Percentiles rank a stretch among this genome's conserved stretches.
These are phyloP conservation scores for Cossypha polioptera DNA, from an alignment of 2,797 vertebrate genomes.

Conservation along the genomic window DNA sequence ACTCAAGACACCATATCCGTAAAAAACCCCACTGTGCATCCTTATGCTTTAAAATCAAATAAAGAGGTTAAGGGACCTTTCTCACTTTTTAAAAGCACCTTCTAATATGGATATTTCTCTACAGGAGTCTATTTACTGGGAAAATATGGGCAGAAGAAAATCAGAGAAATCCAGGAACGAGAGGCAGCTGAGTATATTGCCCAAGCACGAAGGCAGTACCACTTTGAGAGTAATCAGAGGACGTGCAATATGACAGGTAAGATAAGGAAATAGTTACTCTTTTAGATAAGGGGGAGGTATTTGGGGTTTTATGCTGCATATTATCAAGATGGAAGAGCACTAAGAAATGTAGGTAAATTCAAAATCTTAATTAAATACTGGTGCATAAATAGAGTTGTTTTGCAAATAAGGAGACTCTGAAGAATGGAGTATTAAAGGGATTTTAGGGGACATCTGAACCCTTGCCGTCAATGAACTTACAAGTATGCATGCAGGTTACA, in stretches of 20 bases:
- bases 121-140: slow-evolving; percentile 91
- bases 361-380: neutral
- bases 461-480: neutral
- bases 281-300: neutral
- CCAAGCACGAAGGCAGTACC: slow-evolving; percentile 91
- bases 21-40: rapidly evolving
- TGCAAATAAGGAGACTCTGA: neutral
- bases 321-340: neutral
- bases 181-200: slow-evolving; percentile 93
- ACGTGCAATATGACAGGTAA: slow-evolving; percentile 98
- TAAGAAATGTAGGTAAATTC: neutral
- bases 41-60: neutral
- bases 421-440: neutral
- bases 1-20: neutral
- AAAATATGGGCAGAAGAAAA: slow-evolving; percentile 93
- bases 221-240: slow-evolving; percentile 98
- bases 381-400: neutral
- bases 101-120: slow-evolving; percentile 30
- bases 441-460: neutral
- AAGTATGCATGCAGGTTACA: neutral
- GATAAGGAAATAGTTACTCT: neutral
- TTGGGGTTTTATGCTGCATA: neutral
- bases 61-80: neutral
- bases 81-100: neutral
- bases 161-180: slow-evolving; percentile 89